Evolutionary conservation across 2,888 invertebrate species (phyloP).

Genomic region (Xylophagus ater): DNA sequence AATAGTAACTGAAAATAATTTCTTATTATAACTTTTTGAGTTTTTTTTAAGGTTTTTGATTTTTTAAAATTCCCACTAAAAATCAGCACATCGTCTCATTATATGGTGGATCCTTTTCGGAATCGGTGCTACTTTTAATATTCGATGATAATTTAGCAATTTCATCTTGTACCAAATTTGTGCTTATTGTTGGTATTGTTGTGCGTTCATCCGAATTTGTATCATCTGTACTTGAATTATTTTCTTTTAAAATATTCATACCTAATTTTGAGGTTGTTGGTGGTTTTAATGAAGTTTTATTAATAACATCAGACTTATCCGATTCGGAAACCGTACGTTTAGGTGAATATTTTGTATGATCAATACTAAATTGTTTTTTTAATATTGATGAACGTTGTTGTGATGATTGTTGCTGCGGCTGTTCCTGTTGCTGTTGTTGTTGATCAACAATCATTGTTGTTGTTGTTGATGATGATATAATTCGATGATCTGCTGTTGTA

Average conservation of each 20-base stretch:
- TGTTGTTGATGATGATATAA: background rate
- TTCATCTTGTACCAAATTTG: conserved; percentile 38
- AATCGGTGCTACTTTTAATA: conserved; percentile 39
- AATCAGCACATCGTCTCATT: conserved; percentile 41
- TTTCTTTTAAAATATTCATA: conserved; percentile 38
- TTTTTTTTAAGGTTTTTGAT: no score
- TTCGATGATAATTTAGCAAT: conserved; percentile 40
- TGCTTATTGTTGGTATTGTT: conserved; percentile 37
- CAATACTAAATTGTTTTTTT: conserved; percentile 40
- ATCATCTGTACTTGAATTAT: conserved; percentile 39
- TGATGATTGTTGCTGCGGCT: conserved; percentile 20
- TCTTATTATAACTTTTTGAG: no score
- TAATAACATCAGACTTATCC: conserved; percentile 15
- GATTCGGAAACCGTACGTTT: conserved; percentile 24
- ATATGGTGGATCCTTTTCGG: conserved; percentile 39
- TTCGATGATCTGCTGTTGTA: conserved; percentile 20
- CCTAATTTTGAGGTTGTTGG: conserved; percentile 28
- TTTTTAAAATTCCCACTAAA: no score
- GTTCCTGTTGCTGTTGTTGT: background rate
- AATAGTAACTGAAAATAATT: no score
- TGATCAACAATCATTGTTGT: conserved; percentile 14
- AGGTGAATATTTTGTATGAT: conserved; percentile 32
- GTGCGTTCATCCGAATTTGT: conserved; percentile 30
- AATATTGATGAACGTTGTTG: conserved; percentile 33
- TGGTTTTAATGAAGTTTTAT: conserved; percentile 26